A percentile compares a stretch with the other conserved stretches of the same genome.
These are phyloP conservation scores for Cuculus canorus DNA, from an alignment of 2,797 vertebrate genomes.

Conservation along the genomic window DNA sequence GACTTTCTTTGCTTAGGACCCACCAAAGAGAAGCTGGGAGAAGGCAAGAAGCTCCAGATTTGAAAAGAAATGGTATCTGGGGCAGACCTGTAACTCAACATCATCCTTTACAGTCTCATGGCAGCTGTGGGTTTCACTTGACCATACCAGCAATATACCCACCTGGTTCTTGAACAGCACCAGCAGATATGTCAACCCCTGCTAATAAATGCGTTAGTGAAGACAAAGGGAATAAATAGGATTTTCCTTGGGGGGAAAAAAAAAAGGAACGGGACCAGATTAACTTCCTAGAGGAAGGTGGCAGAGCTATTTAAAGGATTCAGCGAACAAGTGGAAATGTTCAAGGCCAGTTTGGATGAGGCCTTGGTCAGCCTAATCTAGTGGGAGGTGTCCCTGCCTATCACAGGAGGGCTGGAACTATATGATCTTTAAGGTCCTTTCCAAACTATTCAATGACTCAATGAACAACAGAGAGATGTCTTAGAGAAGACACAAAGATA, in stretches of 20 bases:
- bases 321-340: neutral
- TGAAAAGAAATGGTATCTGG: neutral
- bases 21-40: neutral
- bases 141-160: neutral
- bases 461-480: neutral
- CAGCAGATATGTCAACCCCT: neutral
- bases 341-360: too few species aligned
- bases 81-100: neutral
- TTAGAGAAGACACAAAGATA: neutral
- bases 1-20: neutral
- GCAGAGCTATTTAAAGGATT: neutral
- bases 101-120: neutral
- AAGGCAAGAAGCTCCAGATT: neutral
- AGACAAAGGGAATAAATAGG: neutral
- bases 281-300: neutral
- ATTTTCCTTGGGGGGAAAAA: neutral
- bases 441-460: too few species aligned
- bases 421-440: too few species aligned
- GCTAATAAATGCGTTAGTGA: neutral
- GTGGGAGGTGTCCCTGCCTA: too few species aligned
- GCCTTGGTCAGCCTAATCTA: too few species aligned
- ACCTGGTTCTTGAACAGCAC: neutral
- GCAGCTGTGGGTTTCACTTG: neutral
- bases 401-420: too few species aligned
- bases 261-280: neutral